Conservation (phyloP, 2,797 vertebrate species). For the Heliangelus exortis region DNA sequence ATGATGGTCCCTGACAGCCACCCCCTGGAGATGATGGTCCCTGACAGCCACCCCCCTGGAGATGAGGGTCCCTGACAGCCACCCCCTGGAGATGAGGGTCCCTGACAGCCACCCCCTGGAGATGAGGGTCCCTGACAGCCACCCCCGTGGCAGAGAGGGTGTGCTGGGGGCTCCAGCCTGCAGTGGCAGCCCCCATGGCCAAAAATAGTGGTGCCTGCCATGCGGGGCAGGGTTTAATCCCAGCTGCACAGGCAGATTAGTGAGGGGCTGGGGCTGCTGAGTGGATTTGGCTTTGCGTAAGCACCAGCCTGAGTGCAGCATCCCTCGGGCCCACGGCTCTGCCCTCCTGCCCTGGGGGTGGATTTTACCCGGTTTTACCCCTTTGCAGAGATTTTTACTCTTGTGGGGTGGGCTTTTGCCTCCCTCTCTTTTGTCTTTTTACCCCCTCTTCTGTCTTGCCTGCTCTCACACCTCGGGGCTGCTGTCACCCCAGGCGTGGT, state of each 20-base stretch:
- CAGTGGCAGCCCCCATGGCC: rapidly evolving
- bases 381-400: rapidly evolving
- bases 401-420: rapidly evolving
- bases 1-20: too few species aligned
- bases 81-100: neutral
- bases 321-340: neutral
- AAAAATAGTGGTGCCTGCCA: conserved; percentile 33
- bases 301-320: neutral
- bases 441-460: too few species aligned
- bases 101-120: too few species aligned
- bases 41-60: neutral
- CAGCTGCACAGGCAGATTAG: conserved; percentile 39
- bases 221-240: conserved; percentile 48
- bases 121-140: too few species aligned
- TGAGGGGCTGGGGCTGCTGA: neutral
- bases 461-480: neutral
- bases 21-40: too few species aligned
- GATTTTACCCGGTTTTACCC: too few species aligned
- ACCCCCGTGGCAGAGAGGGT: neutral
- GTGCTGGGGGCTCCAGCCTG: neutral
- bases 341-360: rapidly evolving
- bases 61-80: neutral
- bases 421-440: neutral
- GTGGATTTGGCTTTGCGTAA: conserved; percentile 59
- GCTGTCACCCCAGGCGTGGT: rapidly evolving